These are phyloP conservation scores for Agrilus cyanescens DNA, from an alignment of 2,888 invertebrate genomes.

Conservation along the genomic window DNA sequence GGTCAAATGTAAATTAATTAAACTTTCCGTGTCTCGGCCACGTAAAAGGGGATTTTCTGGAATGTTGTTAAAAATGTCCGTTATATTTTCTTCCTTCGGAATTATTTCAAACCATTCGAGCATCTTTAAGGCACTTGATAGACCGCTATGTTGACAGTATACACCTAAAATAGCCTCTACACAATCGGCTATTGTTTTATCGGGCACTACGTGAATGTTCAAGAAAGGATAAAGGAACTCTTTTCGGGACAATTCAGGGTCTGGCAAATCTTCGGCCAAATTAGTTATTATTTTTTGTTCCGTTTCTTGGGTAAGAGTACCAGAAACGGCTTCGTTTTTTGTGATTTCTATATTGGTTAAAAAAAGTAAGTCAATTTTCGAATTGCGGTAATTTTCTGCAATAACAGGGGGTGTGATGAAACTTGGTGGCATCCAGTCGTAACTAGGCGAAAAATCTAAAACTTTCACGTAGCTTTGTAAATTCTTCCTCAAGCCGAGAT, in stretches of 20 bases:
- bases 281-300: conserved; percentile 4
- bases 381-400: conserved; percentile 32
- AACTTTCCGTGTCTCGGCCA: conserved; percentile 28
- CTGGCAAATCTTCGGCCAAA: conserved; percentile 15
- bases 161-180: conserved; percentile 79
- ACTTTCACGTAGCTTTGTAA: conserved; percentile 51
- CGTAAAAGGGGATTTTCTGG: conserved; percentile 33
- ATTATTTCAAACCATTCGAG: conserved; percentile 40
- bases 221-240: conserved; percentile 25
- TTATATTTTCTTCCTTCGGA: conserved; percentile 25
- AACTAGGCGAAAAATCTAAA: conserved; percentile 50
- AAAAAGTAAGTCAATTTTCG: conserved; percentile 36
- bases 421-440: conserved; percentile 70
- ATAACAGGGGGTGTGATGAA: conserved; percentile 48
- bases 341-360: conserved; percentile 39
- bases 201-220: conserved; percentile 38
- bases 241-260: too few relatives aligned
- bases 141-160: conserved; percentile 47
- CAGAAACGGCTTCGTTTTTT: conserved; percentile 33
- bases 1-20: conserved; percentile 37
- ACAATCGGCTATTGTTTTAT: conserved; percentile 67
- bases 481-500: conserved; percentile 46
- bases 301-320: conserved; percentile 22
- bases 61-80: conserved; percentile 19
- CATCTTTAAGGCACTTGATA: conserved; percentile 27